Base-by-base conservation (phyloP, 1,140 invertebrate genomes). In the Drosophila melanica region DNA sequence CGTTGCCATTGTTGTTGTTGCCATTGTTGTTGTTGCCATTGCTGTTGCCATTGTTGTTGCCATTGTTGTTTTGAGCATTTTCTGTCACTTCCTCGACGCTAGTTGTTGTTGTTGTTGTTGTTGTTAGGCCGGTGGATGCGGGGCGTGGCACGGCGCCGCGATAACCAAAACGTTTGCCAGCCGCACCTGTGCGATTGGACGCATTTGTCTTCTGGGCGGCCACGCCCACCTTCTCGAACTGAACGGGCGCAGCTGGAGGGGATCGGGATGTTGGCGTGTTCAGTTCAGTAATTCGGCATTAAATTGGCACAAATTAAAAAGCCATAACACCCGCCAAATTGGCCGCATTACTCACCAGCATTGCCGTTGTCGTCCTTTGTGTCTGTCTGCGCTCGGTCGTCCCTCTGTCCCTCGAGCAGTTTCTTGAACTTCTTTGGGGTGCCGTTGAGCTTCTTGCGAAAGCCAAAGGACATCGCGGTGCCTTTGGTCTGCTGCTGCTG, bases 391-490 rank as follows among this genome's bases (percentile, higher is more conserved):
- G 18, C 54, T 50, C 44, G 44, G 27, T 63, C 68, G 53, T n/a
- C n/a, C n/a, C n/a, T n/a, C n/a, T 41, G 41, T 16, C 44, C 62
- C n/a, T 91, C 87, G 37, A 90, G 75, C 60, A 90, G 74, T 81
- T 91, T 91, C 75, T 90, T 91, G 23, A 90, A 79, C 74, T 92
- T 92, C 59, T 91, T 91, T 51, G 85, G 86, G 50, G 91, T 91
- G 9, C 81, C 86, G 23, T 91, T 90, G 67, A 91, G 78, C 59
- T 92, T 92, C 63, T 92, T 92, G 75, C 92, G 92, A 75, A 93
- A 93, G 35, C 92, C 92, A 79, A 93, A 93, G 73, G 92, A 92
- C 82, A 92, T 93, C 39, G 92, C 92, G 12, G 92, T 92, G 18
- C 92, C 92, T 77, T 92, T 92, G 63, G 92, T 92, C 48, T 92